Evolutionary conservation across 2,113 vertebrate species (phyloP).

Genomic region (Garra rufa): DNA sequence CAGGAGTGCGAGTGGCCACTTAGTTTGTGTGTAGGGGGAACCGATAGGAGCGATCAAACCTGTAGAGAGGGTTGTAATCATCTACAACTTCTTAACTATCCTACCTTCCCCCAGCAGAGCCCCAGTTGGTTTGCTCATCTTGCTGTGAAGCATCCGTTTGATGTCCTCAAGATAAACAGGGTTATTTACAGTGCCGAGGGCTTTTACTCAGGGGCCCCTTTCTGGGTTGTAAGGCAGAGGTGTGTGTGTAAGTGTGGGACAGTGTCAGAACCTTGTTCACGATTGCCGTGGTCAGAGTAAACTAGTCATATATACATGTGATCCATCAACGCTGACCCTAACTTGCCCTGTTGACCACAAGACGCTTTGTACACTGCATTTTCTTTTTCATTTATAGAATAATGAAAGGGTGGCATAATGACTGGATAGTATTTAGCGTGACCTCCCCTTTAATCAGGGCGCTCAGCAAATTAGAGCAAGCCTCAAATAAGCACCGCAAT

Average conservation of each 20-base stretch:
- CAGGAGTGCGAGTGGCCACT: conserved; percentile 33
- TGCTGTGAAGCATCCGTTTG: conserved; percentile 64
- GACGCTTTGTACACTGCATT: background rate
- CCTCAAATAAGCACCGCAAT: conserved; percentile 5
- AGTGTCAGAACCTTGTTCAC: conserved; percentile 23
- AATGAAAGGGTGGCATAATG: conserved; percentile 23
- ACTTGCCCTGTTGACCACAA: conserved; percentile 45
- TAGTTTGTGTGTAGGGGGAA: conserved; percentile 45
- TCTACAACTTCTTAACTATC: conserved; percentile 30
- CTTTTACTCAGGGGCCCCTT: conserved; percentile 49
- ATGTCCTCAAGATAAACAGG: conserved; percentile 69
- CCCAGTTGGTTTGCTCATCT: conserved; percentile 74
- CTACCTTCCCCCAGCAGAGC: conserved; percentile 43
- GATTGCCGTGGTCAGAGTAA: background rate
- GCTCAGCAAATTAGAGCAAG: conserved; percentile 25
- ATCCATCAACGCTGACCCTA: conserved; percentile 37
- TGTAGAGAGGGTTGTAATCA: conserved; percentile 46
- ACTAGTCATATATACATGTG: conserved; percentile 4
- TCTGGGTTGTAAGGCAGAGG: conserved; percentile 50
- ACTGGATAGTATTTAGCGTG: conserved; percentile 25
- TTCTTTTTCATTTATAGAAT: conserved; percentile 39
- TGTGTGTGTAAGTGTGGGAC: conserved; percentile 48
- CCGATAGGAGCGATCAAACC: conserved; percentile 47
- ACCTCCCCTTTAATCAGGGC: conserved; percentile 19
- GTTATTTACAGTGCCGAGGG: conserved; percentile 66